Evolutionary conservation across 2,113 vertebrate genomes (phyloP).

Genomic region (Upupa epops): DNA sequence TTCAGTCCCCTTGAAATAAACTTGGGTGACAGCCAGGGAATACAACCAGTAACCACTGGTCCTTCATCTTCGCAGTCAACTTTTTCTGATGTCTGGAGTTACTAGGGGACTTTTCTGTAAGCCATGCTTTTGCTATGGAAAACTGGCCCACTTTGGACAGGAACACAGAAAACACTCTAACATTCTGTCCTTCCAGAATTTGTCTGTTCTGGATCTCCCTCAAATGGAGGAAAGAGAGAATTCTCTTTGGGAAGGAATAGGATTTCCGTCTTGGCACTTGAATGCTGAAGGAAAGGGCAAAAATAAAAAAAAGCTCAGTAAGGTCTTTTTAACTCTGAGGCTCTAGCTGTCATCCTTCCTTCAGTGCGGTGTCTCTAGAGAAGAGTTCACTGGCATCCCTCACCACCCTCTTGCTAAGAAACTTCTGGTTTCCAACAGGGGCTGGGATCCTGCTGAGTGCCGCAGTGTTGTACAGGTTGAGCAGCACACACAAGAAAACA

Average conservation of each 20-base stretch:
- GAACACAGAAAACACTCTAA: background rate
- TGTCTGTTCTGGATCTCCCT: background rate
- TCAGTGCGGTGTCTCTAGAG: background rate
- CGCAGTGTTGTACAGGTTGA: background rate
- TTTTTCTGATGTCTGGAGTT: background rate
- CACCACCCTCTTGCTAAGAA: background rate
- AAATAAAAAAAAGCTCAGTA: accelerated
- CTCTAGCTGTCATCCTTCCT: background rate
- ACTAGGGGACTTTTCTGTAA: background rate
- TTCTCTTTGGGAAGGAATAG: background rate
- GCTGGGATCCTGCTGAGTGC: background rate
- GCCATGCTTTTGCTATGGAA: background rate
- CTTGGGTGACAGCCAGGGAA: background rate
- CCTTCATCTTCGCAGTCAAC: accelerated
- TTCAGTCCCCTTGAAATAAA: background rate
- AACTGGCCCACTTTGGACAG: background rate
- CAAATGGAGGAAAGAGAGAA: background rate
- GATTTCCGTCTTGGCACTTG: background rate
- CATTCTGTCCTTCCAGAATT: background rate
- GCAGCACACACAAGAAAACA: background rate
- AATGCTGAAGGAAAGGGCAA: background rate
- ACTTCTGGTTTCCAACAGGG: background rate
- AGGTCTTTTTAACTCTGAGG: background rate
- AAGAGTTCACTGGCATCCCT: background rate
- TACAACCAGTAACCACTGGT: background rate